Conservation (phyloP, 2,113 vertebrate species). For the Murina feae region DNA sequence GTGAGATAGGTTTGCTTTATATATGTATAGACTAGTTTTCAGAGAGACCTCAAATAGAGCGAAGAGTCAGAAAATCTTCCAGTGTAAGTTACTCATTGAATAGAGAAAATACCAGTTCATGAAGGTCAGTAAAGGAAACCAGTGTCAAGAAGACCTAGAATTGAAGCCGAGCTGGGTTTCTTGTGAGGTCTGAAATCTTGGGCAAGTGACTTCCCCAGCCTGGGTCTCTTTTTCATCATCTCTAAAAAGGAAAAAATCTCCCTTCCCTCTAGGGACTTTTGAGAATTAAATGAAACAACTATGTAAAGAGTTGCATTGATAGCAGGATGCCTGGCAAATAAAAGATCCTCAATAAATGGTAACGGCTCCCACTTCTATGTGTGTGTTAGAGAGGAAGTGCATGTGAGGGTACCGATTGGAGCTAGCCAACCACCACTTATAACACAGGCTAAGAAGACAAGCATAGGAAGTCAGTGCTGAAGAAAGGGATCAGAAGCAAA, state of each 20-base stretch:
- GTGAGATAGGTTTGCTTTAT: too few species aligned
- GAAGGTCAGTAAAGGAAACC: neutral
- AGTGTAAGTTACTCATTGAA: neutral
- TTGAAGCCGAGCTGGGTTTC: neutral
- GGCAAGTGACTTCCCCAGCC: neutral
- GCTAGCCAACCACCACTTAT: neutral
- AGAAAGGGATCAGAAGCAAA: neutral
- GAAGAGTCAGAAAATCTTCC: neutral
- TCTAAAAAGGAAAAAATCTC: neutral
- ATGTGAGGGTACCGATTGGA: neutral
- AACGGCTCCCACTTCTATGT: neutral
- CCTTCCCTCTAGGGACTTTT: neutral
- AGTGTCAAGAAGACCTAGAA: neutral
- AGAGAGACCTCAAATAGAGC: neutral
- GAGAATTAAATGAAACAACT: neutral
- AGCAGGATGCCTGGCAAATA: neutral
- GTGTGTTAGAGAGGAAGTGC: neutral
- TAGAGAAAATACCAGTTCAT: neutral
- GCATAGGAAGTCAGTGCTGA: neutral
- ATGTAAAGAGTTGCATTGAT: neutral
- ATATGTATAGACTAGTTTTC: neutral
- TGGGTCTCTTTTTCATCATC: neutral
- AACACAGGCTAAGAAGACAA: neutral
- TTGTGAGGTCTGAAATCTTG: neutral
- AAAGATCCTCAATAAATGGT: neutral